phyloP scores from a whole-genome alignment of 1,140 invertebrate genomes.

The Dendrolimus kikuchii region DNA sequence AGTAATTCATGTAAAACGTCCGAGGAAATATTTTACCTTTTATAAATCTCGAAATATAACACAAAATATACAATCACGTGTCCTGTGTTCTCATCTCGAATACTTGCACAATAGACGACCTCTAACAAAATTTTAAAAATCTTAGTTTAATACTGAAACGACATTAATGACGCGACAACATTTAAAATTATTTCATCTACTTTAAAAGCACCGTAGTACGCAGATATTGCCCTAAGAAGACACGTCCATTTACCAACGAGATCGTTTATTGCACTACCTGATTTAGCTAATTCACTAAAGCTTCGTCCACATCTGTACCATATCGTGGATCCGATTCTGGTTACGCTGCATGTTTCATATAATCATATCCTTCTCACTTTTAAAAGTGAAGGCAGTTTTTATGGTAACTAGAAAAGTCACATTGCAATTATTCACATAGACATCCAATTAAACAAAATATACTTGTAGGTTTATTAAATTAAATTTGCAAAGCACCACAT shows the following conservation, averaged over 20 bases:
- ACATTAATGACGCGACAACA: neutral
- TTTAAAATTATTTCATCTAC: slow-evolving; percentile 13
- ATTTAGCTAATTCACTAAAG: slow-evolving; percentile 2
- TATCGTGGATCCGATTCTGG: too few species aligned
- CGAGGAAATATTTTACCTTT: too few species aligned
- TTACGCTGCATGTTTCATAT: too few species aligned
- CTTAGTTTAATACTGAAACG: neutral
- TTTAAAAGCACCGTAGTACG: slow-evolving; percentile 22
- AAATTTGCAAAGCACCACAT: too few species aligned
- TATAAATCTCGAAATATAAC: too few species aligned
- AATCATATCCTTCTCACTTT: too few species aligned
- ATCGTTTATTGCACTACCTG: slow-evolving; percentile 48
- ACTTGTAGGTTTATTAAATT: too few species aligned
- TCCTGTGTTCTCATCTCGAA: slow-evolving; percentile 10
- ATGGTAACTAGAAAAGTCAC: too few species aligned
- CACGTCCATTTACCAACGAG: slow-evolving; percentile 22
- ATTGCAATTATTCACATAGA: too few species aligned
- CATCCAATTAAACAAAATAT: slow-evolving; percentile 3
- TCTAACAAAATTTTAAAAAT: slow-evolving; percentile 6
- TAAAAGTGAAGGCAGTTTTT: too few species aligned
- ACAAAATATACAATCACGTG: neutral
- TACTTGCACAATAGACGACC: slow-evolving; percentile 35
- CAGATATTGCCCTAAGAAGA: slow-evolving; percentile 18
- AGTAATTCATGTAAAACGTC: too few species aligned
- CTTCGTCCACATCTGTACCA: too few species aligned